These are phyloP conservation scores for Sciurus carolinensis DNA, from an alignment of 2,797 vertebrate species.

Conservation along the genomic window DNA sequence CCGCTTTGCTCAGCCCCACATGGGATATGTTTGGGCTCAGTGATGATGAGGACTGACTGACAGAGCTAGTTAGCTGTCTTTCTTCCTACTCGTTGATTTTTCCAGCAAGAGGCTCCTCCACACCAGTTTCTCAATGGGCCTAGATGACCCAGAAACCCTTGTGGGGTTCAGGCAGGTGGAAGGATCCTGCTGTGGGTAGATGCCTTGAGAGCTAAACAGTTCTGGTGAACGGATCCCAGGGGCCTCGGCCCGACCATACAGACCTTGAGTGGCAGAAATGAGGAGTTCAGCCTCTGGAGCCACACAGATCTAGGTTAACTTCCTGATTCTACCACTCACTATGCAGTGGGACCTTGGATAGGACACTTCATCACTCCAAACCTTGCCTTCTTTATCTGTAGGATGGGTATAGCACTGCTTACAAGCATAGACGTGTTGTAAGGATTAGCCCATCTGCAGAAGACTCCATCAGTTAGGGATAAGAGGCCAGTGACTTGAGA, in stretches of 20 bases:
- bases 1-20: background rate
- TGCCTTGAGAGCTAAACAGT: background rate
- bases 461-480: background rate
- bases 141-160: background rate
- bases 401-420: background rate
- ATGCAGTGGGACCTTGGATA: background rate
- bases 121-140: background rate
- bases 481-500: background rate
- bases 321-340: background rate
- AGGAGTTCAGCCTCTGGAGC: background rate
- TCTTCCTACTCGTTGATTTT: background rate
- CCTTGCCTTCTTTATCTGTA: constrained; percentile 18
- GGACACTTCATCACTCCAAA: background rate
- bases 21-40: background rate
- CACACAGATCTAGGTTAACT: background rate
- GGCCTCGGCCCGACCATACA: background rate
- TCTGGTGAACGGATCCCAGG: background rate
- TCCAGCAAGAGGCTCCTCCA: background rate
- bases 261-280: background rate
- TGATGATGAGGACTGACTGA: background rate
- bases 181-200: background rate
- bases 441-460: background rate
- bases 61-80: background rate
- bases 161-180: background rate
- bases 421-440: no score